Evolutionary conservation across 2,797 vertebrate species (phyloP), one percentile per base, ranked within the genome.

Genomic region (Crenichthys baileyi): DNA sequence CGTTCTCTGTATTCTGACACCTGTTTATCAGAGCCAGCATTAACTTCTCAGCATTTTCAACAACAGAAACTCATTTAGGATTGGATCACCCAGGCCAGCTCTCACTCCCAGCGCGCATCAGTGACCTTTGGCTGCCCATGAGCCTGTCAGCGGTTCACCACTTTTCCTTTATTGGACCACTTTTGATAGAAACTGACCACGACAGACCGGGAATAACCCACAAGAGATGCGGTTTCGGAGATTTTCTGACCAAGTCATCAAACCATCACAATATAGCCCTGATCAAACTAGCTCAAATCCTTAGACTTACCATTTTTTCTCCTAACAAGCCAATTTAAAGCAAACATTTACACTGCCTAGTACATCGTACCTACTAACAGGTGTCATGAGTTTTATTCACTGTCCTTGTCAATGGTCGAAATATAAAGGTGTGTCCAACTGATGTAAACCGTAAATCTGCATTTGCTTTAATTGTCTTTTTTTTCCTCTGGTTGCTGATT

Each of bases 401-500:
- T 24, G 9, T 56, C 20, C 20, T 7, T 55, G 18, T 26, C n/a
- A 60, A 3, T n/a, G 7, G 22, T 55, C 22, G 36, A 36, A 36
- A 3, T 36, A 55, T 26, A n/a, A 58, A 7, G 22, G 7, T 58
- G 12, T 26, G n/a, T 60, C 11, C 58, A 60, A 60, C n/a, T 13
- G 26, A 55, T 55, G 53, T 55, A 24, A 7, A 26, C 12, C 4
- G 5, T 13, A 26, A 60, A 60, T 29, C 9, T 70, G 67, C 7
- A n/a, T 70, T 70, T 71, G 31, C 58, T 60, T 26, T 60, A 26
- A 29, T 29, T 26, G 12, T 60, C n/a, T 51, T 51, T 15, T 48
- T 79, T 68, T 70, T 84, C 85, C 55, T 13, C 82, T 73, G 22
- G 3, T 60, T 39, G 5, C 29, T 58, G 7, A 74, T 80, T 61